Conservation (phyloP, 2,113 vertebrate genomes). For the Notarius lentiginosus region DNA sequence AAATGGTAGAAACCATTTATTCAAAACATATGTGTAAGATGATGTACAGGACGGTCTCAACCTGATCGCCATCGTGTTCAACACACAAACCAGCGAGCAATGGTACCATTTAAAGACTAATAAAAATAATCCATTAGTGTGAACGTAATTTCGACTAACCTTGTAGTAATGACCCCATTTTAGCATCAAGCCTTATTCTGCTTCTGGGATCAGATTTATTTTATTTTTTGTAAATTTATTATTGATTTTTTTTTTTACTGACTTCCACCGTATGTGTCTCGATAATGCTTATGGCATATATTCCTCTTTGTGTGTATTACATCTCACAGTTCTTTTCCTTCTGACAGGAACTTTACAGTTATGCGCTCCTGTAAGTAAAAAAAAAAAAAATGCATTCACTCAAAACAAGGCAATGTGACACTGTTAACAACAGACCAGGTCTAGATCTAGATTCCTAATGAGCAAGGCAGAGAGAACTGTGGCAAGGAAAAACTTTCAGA, state of each 20-base stretch:
- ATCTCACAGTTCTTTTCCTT: background rate
- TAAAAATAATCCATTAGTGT: no score
- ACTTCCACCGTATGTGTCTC: background rate
- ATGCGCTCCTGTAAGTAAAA: conserved; percentile 41
- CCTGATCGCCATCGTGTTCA: no score
- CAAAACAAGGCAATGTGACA: background rate
- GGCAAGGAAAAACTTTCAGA: background rate
- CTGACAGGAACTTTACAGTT: conserved; percentile 29
- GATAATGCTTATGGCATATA: background rate
- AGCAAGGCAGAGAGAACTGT: background rate
- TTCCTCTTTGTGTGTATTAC: background rate
- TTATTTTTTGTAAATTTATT: background rate
- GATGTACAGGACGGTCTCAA: no score
- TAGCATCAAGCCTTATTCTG: background rate
- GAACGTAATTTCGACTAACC: no score
- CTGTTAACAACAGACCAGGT: background rate
- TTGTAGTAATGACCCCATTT: background rate
- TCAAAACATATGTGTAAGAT: no score
- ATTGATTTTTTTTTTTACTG: background rate
- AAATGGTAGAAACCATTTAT: no score
- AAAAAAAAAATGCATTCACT: background rate
- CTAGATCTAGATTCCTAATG: background rate
- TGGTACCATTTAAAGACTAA: no score
- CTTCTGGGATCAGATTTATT: background rate
- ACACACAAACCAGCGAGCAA: no score